Evolutionary conservation across 2,888 invertebrate genomes (phyloP), one percentile per base, ranked within the genome.

Genomic region (Spodoptera littoralis): DNA sequence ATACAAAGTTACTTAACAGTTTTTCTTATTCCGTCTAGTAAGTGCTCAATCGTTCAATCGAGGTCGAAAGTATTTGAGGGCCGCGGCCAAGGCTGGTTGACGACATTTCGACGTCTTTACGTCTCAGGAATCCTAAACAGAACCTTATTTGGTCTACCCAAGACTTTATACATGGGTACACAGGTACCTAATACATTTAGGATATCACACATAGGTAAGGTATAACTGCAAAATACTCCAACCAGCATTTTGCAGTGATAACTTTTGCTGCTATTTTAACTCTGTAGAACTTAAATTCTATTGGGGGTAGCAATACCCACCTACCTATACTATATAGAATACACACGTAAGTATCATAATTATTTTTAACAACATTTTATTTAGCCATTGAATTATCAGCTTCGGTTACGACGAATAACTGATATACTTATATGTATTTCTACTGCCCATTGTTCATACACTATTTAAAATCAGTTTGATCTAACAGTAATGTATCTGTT

Each of bases 401-500:
- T 70, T 70, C 54, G 60, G 49, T 58, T 60, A 50, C 43, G 49
- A 68, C 41, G 59, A 62, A 66, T 69, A 67, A 73, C 74, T 75
- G 67, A 70, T 62, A 73, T 77, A 74, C 81, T 80, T 79, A 81
- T 81, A 72, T 43, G 75, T 69, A 61, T 58, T 58, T 84, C 84
- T 86, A 91, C 84, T 59, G 82, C 89, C 90, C 79, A 92, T 92
- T 92, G 91, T 92, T 86, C 80, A 77, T 61, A 69, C 36, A 36
- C 36, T 71, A 70, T 77, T 81, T 82, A 60, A 77, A 81, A 82
- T 81, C 76, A 63, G 72, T 72, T 75, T 77, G 68, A 62, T 65
- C 6, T 36, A 9, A 36, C 36, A 36, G 36, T 6, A 36, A 36
- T 8, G 36, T 36, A 8, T 36, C 36, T 8, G 36, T 36, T 8